phyloP scores from a whole-genome alignment of 2,888 invertebrate genomes.

The Lasioglossum vierecki region DNA sequence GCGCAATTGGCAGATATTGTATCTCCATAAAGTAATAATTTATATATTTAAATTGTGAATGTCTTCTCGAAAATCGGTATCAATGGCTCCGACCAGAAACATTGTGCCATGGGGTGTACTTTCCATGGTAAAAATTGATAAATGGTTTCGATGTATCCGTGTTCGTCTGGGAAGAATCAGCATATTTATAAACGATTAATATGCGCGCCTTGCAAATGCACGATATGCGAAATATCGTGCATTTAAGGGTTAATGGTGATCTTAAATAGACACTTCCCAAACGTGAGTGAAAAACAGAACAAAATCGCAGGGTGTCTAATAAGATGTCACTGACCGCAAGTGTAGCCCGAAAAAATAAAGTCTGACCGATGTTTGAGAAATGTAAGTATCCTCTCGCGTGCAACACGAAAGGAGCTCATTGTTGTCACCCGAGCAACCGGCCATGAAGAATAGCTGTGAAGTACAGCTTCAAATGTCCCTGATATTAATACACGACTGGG shows the following conservation, averaged over 20 bases:
- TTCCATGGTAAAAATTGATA: too few relatives aligned
- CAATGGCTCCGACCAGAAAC: too few relatives aligned
- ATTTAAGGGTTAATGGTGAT: not conserved
- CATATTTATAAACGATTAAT: too few relatives aligned
- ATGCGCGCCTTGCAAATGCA: too few relatives aligned
- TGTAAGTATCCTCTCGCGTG: conserved; percentile 57
- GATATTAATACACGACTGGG: conserved; percentile 20
- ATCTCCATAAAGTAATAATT: too few relatives aligned
- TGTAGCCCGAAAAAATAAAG: conserved; percentile 14
- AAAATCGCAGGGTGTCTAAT: not conserved
- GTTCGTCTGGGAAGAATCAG: too few relatives aligned
- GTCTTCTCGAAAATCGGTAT: too few relatives aligned
- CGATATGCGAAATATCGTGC: too few relatives aligned
- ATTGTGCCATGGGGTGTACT: too few relatives aligned
- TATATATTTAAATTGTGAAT: too few relatives aligned
- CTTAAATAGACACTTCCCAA: not conserved
- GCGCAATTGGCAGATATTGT: too few relatives aligned
- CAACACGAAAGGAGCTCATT: conserved; percentile 53
- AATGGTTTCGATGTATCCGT: too few relatives aligned
- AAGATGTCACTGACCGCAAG: not conserved
- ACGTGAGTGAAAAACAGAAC: not conserved
- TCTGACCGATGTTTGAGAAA: conserved; percentile 16
- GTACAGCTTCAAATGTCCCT: conserved; percentile 18
- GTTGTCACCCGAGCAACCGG: conserved; percentile 30
- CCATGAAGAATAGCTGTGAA: conserved; percentile 18